These are phyloP conservation scores for Achroia grisella DNA, from an alignment of 1,140 invertebrate species.

Conservation along the genomic window DNA sequence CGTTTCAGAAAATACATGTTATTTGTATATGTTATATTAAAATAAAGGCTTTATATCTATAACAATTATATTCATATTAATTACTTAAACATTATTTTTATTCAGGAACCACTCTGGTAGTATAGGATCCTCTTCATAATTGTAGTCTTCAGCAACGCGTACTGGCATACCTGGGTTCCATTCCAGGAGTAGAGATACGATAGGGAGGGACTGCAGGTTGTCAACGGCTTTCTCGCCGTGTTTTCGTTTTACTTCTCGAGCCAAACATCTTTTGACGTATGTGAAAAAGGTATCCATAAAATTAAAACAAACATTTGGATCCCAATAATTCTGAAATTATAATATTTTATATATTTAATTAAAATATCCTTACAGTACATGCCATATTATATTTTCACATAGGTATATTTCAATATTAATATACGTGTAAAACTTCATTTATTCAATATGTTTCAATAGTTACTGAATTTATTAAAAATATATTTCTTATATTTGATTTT, in stretches of 20 bases:
- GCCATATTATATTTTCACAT: too few species aligned
- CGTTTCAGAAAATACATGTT: too few species aligned
- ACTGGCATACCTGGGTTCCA: slow-evolving; percentile 36
- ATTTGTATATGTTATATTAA: too few species aligned
- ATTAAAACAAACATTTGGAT: slow-evolving; percentile 53
- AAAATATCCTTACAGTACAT: background rate
- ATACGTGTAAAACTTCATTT: too few species aligned
- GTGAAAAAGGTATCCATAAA: slow-evolving; percentile 54
- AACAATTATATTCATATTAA: too few species aligned
- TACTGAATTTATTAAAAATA: too few species aligned
- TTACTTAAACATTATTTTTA: too few species aligned
- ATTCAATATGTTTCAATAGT: too few species aligned
- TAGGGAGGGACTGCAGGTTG: slow-evolving; percentile 34
- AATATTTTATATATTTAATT: background rate
- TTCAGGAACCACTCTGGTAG: slow-evolving; percentile 39
- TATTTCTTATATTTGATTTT: too few species aligned
- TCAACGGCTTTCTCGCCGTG: slow-evolving; percentile 33
- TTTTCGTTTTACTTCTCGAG: slow-evolving; percentile 36
- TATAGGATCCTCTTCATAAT: slow-evolving; percentile 53
- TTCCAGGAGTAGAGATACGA: slow-evolving; percentile 42
- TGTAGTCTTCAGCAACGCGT: slow-evolving; percentile 30
- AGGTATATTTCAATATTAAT: too few species aligned
- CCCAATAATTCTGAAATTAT: slow-evolving; percentile 52
- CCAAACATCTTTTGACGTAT: slow-evolving; percentile 48
- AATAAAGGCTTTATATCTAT: too few species aligned